A percentile compares a stretch with the other conserved stretches of the same genome.
phyloP scores from a whole-genome alignment of 2,113 vertebrate genomes.

The Apteryx mantelli region DNA sequence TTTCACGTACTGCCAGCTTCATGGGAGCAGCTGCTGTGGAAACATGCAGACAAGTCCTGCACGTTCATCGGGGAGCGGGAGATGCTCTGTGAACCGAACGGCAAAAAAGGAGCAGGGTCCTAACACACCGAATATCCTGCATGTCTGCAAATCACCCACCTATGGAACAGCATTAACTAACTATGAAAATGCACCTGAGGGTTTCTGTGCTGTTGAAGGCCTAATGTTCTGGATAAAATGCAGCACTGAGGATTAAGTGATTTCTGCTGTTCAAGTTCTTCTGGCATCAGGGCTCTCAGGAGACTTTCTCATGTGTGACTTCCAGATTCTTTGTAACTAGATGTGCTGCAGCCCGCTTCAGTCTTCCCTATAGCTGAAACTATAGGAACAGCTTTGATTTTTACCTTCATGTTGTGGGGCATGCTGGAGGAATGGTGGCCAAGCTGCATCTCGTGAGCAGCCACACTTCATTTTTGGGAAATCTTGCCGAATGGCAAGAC shows the following conservation, averaged over 20 bases:
- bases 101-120: background rate
- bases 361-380: background rate
- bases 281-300: background rate
- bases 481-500: background rate
- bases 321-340: background rate
- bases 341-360: background rate
- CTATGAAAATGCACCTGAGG: background rate
- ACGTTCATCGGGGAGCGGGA: background rate
- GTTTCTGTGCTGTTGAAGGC: conserved; percentile 40
- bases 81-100: background rate
- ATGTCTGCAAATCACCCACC: background rate
- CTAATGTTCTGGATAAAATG: conserved; percentile 50
- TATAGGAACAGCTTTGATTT: background rate
- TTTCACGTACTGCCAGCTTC: background rate
- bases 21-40: background rate
- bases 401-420: background rate
- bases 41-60: background rate
- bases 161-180: background rate
- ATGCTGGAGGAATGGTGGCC: background rate
- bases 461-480: background rate
- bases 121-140: background rate
- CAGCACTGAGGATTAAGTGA: background rate
- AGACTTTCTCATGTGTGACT: background rate
- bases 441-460: background rate
- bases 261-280: conserved; percentile 20